These are phyloP conservation scores for Botia kubotai DNA, from an alignment of 2,797 vertebrate genomes.

Conservation along the genomic window DNA sequence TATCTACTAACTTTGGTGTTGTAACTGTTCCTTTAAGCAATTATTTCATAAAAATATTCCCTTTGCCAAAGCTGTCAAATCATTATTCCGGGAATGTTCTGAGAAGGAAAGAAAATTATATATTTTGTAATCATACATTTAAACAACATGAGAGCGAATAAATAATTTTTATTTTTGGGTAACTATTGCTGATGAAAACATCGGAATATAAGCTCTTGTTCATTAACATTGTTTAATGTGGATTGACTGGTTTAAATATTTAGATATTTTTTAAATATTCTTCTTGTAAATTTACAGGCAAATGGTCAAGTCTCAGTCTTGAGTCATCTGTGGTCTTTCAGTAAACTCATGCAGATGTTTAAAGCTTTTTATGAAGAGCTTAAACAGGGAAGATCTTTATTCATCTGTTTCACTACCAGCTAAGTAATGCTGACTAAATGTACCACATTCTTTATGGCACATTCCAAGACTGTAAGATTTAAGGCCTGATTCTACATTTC, in stretches of 20 bases:
- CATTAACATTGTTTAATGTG: constrained; percentile 53
- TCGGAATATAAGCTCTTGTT: constrained; percentile 21
- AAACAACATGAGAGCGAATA: too few species aligned
- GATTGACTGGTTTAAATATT: constrained; percentile 48
- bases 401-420: constrained; percentile 11
- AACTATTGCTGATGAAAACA: too few species aligned
- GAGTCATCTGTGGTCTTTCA: constrained; percentile 6
- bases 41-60: too few species aligned
- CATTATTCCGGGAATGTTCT: too few species aligned
- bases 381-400: constrained; percentile 18
- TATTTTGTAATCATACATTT: too few species aligned
- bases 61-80: too few species aligned
- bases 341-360: constrained; percentile 7
- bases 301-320: constrained; percentile 66
- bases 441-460: constrained; percentile 5
- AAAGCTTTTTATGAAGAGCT: background rate
- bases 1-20: too few species aligned
- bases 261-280: constrained; percentile 44
- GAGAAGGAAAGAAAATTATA: too few species aligned
- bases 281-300: constrained; percentile 64
- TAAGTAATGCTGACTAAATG: constrained; percentile 18
- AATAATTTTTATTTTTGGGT: too few species aligned
- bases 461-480: constrained; percentile 12
- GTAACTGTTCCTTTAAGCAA: too few species aligned
- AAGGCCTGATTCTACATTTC: constrained; percentile 1